These are phyloP conservation scores for Drosophila baimaii DNA, from an alignment of 1,140 invertebrate species.

Conservation along the genomic window DNA sequence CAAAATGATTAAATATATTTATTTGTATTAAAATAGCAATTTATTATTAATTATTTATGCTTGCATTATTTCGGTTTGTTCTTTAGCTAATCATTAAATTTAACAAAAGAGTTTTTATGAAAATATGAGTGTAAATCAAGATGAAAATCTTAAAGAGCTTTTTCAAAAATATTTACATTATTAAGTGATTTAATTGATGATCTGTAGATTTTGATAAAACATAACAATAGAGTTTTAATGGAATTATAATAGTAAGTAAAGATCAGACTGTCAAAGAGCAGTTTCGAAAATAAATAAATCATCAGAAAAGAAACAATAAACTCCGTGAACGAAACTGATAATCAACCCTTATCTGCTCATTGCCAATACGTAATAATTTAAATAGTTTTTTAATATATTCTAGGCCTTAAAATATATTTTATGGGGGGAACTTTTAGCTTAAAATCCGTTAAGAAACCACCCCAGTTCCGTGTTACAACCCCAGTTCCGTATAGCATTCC, in stretches of 20 bases:
- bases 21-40: no score
- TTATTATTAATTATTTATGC: neutral
- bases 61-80: no score
- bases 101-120: no score
- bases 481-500: conserved; percentile 16
- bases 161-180: no score
- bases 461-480: conserved; percentile 10
- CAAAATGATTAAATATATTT: neutral
- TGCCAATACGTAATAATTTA: neutral
- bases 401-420: neutral
- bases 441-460: neutral
- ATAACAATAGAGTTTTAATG: neutral
- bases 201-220: neutral
- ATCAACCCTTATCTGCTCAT: neutral
- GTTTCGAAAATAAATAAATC: neutral
- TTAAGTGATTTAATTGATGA: no score
- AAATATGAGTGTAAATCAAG: no score
- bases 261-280: neutral
- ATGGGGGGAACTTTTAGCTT: neutral
- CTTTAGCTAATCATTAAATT: no score
- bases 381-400: neutral
- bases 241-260: neutral
- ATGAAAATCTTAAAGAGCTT: no score
- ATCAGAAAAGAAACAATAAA: no score
- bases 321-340: neutral